phyloP scores from a whole-genome alignment of 2,113 vertebrate genomes.

The Peromyscus polionotus region DNA sequence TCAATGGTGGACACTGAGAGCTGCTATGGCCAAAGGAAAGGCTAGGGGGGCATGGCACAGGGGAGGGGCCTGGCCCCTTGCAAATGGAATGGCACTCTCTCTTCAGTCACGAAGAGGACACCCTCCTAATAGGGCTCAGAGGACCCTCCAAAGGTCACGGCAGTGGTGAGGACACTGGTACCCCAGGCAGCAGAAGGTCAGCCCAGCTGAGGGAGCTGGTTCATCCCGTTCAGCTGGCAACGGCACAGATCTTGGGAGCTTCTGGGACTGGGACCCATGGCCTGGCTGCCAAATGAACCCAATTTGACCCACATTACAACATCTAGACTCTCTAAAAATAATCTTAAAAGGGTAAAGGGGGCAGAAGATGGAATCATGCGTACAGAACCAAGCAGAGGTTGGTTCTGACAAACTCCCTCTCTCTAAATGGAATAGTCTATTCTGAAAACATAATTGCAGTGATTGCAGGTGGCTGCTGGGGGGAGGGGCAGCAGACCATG shows the following conservation, averaged over 20 bases:
- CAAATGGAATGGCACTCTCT: neutral
- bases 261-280: rapidly evolving
- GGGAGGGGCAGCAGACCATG: neutral
- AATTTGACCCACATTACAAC: neutral
- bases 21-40: neutral
- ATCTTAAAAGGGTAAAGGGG: neutral
- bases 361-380: neutral
- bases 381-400: neutral
- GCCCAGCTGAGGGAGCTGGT: neutral
- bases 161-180: neutral
- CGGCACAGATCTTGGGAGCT: neutral
- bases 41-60: no score
- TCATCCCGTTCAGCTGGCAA: neutral
- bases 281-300: slow-evolving; percentile 34
- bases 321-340: slow-evolving; percentile 31
- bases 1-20: neutral
- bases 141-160: neutral
- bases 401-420: neutral
- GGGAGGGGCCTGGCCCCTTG: neutral
- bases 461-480: neutral
- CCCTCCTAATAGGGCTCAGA: neutral
- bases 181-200: neutral
- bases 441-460: neutral
- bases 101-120: neutral
- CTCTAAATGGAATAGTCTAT: neutral